Conservation (phyloP, 2,888 invertebrate genomes). For the Frankliniella intonsa region DNA sequence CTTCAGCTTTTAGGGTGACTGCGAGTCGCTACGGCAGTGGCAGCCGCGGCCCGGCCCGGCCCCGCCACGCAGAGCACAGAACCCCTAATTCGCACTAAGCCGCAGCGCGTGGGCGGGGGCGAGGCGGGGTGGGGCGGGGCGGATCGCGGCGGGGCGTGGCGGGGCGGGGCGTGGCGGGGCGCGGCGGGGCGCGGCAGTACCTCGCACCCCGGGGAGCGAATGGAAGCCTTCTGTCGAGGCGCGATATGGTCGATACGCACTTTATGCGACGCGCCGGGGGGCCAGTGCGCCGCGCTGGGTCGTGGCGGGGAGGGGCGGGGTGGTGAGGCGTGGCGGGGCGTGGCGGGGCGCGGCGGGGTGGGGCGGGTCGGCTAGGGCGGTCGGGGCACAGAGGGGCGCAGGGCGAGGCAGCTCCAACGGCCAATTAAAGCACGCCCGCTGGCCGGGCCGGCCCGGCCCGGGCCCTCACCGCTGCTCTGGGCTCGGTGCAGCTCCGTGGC, state of each 20-base stretch:
- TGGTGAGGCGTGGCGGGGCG: not conserved
- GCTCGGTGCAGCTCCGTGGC: no score
- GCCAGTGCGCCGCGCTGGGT: not conserved
- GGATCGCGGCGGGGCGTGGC: not conserved
- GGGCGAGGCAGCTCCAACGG: not conserved
- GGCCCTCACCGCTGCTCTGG: no score
- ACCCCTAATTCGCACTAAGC: constrained; percentile 22
- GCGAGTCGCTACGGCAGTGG: no score
- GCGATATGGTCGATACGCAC: constrained; percentile 26
- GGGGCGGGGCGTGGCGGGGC: not conserved
- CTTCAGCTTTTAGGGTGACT: not conserved
- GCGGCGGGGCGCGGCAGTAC: constrained; percentile 1
- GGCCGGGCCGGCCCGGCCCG: not conserved
- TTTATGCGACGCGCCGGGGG: constrained; percentile 11
- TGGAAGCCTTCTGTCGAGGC: constrained; percentile 25
- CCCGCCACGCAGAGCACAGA: not conserved
- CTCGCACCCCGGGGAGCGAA: constrained; percentile 25
- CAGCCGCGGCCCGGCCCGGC: no score
- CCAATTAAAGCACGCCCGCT: not conserved
- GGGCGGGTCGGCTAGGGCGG: not conserved
- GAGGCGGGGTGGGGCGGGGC: not conserved
- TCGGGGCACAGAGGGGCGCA: not conserved
- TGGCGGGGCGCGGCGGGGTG: not conserved
- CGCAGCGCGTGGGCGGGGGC: not conserved
- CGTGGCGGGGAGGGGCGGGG: not conserved